phyloP scores from a whole-genome alignment of 2,888 invertebrate species.

The Scaptomyza reducta region DNA sequence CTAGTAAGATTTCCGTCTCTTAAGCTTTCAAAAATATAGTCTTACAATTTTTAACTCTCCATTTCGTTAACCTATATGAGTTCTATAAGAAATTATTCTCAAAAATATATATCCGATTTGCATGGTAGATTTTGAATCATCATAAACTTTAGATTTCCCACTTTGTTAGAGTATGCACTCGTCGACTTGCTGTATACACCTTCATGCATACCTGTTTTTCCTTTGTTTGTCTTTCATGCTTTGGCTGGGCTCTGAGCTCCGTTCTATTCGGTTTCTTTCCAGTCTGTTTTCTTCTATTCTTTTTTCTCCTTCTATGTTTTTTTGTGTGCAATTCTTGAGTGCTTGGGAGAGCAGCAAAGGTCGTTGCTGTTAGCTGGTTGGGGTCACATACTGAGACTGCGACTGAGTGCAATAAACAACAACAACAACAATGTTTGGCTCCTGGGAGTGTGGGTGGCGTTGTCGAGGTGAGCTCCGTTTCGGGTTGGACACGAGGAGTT shows the following conservation, averaged over 20 bases:
- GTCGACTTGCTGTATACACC: not conserved
- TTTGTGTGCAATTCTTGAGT: constrained; percentile 44
- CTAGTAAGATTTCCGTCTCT: too few species aligned
- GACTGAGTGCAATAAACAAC: constrained; percentile 63
- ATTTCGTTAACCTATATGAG: too few species aligned
- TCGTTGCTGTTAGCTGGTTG: constrained; percentile 35
- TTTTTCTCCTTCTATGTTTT: constrained; percentile 13
- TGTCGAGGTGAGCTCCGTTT: constrained; percentile 12
- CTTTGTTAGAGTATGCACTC: not conserved
- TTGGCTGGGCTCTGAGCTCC: constrained; percentile 4
- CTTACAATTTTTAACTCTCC: too few species aligned
- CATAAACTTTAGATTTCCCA: not conserved
- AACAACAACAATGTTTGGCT: constrained; percentile 30
- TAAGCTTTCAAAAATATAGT: too few species aligned
- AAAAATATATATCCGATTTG: too few species aligned
- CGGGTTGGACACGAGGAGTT: constrained; percentile 37
- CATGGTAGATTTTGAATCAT: too few species aligned
- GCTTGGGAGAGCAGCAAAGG: constrained; percentile 48
- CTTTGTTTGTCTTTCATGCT: constrained; percentile 6
- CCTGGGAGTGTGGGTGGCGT: not conserved
- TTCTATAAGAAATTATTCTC: too few species aligned
- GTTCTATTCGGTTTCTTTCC: constrained; percentile 4
- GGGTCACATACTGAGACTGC: constrained; percentile 47
- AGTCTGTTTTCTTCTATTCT: constrained; percentile 7
- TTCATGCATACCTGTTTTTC: not conserved